Base-by-base conservation (phyloP, 2,113 vertebrate species). In the Actenoides lindsayi region DNA sequence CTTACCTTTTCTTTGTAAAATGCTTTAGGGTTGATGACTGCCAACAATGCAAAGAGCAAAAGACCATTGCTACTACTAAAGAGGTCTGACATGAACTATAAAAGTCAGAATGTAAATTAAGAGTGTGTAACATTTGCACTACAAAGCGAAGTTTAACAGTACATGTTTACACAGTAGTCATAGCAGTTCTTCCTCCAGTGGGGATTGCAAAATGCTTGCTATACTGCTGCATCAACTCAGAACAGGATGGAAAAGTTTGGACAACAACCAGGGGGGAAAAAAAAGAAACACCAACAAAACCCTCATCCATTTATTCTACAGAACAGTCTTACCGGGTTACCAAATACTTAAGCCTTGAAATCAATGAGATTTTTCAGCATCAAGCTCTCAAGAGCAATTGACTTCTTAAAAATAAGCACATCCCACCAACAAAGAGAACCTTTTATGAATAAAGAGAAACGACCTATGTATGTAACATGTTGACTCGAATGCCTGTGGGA, bases 101-200 rank as follows among this genome's bases (percentile, higher is more conserved):
- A 59, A 95, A 93, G 24, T 78, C 57, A 95, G 85, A 74, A 90
- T n/a, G 70, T 60, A 83, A 80, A 90, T 83, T 63, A 83, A 56
- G 68, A 87, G 28, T 7, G 11, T 31, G 63, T 83, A 92, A 90
- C 83, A 88, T 67, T n/a, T 42, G 51, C 56, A 81, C 63, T 68
- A 44, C 35, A 57, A 41, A 88, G 62, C 0, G 4, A 86, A 75
- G 79, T 90, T 90, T 41, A 81, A 63, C 42, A 81, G 71, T 64
- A 70, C 23, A 20, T 59, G 35, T 92, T 96, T 92, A 77, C 14
- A 35, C n/a, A 91, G 54, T 42, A 82, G 56, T 37, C 46, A 53
- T 4, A 87, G 79, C 50, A 92, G 35, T 74, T 48, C 37, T 60
- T 67, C 13, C 31, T 94, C 16, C 70, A 73, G 33, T 27, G 65